A percentile compares a stretch with the other conserved stretches of the same genome.
These are phyloP conservation scores for Tyto alba DNA, from an alignment of 2,113 vertebrate genomes.

Conservation along the genomic window DNA sequence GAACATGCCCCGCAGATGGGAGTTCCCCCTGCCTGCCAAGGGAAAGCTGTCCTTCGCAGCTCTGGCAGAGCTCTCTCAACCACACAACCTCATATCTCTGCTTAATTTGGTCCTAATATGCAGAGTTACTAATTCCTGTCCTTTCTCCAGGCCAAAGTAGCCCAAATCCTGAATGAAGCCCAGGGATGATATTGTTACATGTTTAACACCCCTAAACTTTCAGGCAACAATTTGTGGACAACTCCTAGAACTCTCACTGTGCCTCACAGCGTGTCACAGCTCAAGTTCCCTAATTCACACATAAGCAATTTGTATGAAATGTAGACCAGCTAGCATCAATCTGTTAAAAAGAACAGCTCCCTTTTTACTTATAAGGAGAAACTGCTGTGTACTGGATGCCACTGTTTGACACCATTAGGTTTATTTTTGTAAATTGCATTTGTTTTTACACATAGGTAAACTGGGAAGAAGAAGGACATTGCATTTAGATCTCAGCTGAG, in stretches of 20 bases:
- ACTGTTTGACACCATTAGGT: rapidly evolving
- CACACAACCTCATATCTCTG: not conserved
- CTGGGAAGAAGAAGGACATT: not conserved
- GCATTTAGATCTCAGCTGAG: not conserved
- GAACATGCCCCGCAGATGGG: not conserved
- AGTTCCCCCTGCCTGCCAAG: not conserved
- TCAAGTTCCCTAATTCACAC: not conserved
- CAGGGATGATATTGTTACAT: rapidly evolving
- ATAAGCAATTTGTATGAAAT: not conserved
- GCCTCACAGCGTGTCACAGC: not conserved
- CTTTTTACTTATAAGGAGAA: not conserved
- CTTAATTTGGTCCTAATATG: not conserved
- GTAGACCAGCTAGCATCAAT: not conserved
- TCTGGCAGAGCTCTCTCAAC: not conserved
- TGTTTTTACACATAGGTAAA: not conserved
- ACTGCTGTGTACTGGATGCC: not conserved
- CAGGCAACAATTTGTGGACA: not conserved
- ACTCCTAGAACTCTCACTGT: not conserved
- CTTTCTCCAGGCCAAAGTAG: not conserved
- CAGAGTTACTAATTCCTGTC: not conserved
- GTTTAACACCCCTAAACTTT: not conserved
- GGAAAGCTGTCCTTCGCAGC: not conserved
- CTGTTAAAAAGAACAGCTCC: not conserved
- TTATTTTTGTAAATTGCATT: not conserved
- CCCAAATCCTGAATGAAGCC: not conserved